A percentile compares a stretch with the other conserved stretches of the same genome.
These are phyloP conservation scores for Paramormyrops hopkinsi DNA, from an alignment of 2,797 vertebrate species.

Conservation along the genomic window DNA sequence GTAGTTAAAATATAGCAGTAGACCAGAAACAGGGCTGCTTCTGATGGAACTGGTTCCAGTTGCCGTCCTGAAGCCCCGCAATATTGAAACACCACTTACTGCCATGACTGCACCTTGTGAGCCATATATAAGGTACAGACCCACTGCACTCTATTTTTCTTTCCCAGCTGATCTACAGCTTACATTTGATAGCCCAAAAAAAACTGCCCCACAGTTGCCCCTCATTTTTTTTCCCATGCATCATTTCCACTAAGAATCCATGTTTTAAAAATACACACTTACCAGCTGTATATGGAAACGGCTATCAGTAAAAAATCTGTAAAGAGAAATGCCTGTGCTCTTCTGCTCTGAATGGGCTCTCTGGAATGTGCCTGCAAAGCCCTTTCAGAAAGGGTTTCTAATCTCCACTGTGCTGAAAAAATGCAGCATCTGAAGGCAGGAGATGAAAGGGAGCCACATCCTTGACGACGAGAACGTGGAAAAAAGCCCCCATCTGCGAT, in stretches of 20 bases:
- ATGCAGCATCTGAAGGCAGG: neutral
- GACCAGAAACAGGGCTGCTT: neutral
- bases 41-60: neutral
- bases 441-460: neutral
- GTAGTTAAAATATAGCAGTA: neutral
- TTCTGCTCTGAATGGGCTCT: neutral
- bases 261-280: neutral
- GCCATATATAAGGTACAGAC: neutral
- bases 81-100: neutral
- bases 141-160: neutral
- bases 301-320: neutral
- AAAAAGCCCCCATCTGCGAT: slow-evolving; percentile 19
- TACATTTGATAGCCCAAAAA: neutral
- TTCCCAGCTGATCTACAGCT: neutral
- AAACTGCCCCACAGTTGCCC: neutral
- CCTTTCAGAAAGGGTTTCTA: neutral
- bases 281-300: neutral
- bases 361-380: neutral
- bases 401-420: slow-evolving; percentile 13
- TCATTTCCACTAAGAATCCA: neutral
- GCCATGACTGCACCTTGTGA: neutral
- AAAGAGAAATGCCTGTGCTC: neutral
- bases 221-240: neutral
- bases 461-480: neutral
- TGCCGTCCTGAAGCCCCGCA: neutral